A percentile compares a stretch with the other conserved stretches of the same genome.
Evolutionary conservation across 2,888 invertebrate species (phyloP).

Genomic region (Eilema sororculum): DNA sequence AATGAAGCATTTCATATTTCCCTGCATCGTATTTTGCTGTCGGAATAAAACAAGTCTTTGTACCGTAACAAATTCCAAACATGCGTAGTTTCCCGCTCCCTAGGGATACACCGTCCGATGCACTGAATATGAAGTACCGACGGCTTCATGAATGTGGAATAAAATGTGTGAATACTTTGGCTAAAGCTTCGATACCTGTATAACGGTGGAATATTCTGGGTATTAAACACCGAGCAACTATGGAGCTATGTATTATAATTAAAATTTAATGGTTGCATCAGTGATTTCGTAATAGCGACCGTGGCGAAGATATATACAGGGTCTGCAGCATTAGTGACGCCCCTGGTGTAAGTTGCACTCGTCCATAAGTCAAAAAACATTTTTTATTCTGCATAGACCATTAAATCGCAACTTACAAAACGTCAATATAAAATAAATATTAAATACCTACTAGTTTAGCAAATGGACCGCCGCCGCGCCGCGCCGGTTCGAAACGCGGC

Average conservation of each 20-base stretch:
- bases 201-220: background rate
- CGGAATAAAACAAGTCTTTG: slow-evolving; percentile 8
- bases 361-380: too few species aligned
- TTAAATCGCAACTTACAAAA: too few species aligned
- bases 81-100: slow-evolving; percentile 31
- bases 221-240: background rate
- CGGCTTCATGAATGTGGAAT: background rate
- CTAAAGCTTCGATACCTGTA: background rate
- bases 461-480: too few species aligned
- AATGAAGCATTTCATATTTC: background rate
- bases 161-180: background rate
- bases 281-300: background rate
- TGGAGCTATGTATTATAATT: background rate
- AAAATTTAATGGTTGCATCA: background rate
- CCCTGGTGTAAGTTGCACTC: too few species aligned
- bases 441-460: too few species aligned
- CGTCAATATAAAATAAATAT: too few species aligned
- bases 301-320: too few species aligned
- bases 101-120: background rate
- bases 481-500: too few species aligned
- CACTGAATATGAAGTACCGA: slow-evolving; percentile 12
- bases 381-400: too few species aligned
- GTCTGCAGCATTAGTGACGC: too few species aligned
- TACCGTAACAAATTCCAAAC: slow-evolving; percentile 37
- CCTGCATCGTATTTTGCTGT: slow-evolving; percentile 5